phyloP scores from a whole-genome alignment of 1,140 invertebrate species.

The Trachelipus rathkii region DNA sequence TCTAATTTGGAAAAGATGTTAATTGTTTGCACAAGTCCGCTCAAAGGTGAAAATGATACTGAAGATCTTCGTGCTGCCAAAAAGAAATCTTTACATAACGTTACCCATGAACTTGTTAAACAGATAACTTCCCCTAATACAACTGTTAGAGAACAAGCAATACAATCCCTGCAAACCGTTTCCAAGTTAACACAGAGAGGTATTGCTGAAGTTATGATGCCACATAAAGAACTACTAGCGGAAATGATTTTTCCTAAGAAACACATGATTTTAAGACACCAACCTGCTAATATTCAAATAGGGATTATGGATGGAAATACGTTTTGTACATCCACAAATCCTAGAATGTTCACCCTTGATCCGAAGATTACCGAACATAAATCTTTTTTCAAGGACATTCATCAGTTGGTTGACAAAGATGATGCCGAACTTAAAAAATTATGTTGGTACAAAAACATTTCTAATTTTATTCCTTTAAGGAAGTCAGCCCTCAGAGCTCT shows the following conservation, averaged over 20 bases:
- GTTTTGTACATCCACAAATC: slow-evolving; percentile 88
- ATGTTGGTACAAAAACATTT: slow-evolving; percentile 88
- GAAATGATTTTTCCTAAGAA: slow-evolving; percentile 96
- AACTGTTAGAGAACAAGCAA: slow-evolving; percentile 86
- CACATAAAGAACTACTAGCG: slow-evolving; percentile 83
- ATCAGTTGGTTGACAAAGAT: slow-evolving; percentile 81
- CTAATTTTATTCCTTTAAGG: slow-evolving; percentile 78
- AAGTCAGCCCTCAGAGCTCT: slow-evolving; percentile 80
- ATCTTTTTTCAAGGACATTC: slow-evolving; percentile 81
- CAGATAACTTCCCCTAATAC: slow-evolving; percentile 91
- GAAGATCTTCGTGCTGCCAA: slow-evolving; percentile 69
- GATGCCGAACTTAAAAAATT: slow-evolving; percentile 75
- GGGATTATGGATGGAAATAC: slow-evolving; percentile 96
- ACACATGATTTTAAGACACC: slow-evolving; percentile 77
- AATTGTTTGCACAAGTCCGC: slow-evolving; percentile 66
- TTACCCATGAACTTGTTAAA: slow-evolving; percentile 83
- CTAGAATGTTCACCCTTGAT: slow-evolving; percentile 88
- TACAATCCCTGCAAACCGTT: slow-evolving; percentile 77
- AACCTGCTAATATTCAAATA: slow-evolving; percentile 92
- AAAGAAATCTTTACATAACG: slow-evolving; percentile 80
- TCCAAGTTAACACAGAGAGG: slow-evolving; percentile 77
- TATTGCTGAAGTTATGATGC: slow-evolving; percentile 89
- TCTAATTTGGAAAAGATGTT: slow-evolving; percentile 85
- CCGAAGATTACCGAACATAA: slow-evolving; percentile 80
- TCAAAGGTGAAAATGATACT: slow-evolving; percentile 49